Conservation (phyloP, 1,140 invertebrate genomes). For the Papilio xuthus region DNA sequence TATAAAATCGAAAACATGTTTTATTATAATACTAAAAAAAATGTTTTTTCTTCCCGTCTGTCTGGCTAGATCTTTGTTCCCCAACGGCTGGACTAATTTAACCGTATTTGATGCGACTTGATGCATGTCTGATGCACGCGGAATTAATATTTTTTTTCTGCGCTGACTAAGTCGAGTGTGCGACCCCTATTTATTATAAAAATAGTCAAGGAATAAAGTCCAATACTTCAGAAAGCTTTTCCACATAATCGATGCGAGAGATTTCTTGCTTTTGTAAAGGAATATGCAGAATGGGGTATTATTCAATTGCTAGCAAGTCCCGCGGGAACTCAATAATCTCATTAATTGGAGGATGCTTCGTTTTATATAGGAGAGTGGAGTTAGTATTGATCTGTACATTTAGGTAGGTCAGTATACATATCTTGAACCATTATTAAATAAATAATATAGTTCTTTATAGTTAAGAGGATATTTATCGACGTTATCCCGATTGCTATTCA, state of each 20-base stretch:
- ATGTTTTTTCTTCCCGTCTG: too few species aligned
- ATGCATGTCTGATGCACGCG: too few species aligned
- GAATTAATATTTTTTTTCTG: too few species aligned
- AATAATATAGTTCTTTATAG: background rate
- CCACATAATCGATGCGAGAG: background rate
- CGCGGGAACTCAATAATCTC: background rate
- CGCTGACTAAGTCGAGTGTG: too few species aligned
- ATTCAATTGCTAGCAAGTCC: background rate
- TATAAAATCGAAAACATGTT: too few species aligned
- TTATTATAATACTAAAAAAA: too few species aligned
- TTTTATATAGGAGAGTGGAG: background rate
- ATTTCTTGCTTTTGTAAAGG: background rate
- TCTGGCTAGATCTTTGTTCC: too few species aligned
- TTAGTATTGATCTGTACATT: background rate
- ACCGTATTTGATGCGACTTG: too few species aligned
- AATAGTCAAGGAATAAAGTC: background rate
- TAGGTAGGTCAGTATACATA: slow-evolving; percentile 1
- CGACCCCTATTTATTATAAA: too few species aligned
- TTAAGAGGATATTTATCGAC: background rate
- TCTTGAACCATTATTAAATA: background rate
- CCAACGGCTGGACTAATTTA: too few species aligned
- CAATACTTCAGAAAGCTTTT: slow-evolving; percentile 1
- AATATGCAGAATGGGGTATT: background rate
- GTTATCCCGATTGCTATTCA: background rate
- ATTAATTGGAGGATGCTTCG: slow-evolving; percentile 22